Percentiles rank a stretch among this genome's conserved stretches.
These are phyloP conservation scores for Stenodera caucasica DNA, from an alignment of 2,888 invertebrate genomes.

Conservation along the genomic window DNA sequence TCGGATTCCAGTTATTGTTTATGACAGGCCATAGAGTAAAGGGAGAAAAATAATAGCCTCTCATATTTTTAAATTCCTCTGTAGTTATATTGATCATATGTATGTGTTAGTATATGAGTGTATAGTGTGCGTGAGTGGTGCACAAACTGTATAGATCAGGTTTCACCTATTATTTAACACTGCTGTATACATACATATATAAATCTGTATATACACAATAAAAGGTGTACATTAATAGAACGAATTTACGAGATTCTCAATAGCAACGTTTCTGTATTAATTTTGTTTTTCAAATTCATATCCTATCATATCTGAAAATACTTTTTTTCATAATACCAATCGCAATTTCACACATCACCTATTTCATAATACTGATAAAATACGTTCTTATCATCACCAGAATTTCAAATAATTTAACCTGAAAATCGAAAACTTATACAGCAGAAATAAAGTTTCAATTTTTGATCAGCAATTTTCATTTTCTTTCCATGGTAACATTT, in stretches of 20 bases:
- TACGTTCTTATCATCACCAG: not conserved
- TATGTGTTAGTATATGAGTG: not conserved
- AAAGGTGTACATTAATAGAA: not conserved
- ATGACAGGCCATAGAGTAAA: constrained; percentile 40
- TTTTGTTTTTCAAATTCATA: not conserved
- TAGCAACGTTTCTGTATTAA: constrained; percentile 1
- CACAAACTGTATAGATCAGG: constrained; percentile 26
- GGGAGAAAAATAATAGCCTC: constrained; percentile 42
- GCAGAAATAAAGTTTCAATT: too few species aligned
- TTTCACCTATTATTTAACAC: constrained; percentile 32
- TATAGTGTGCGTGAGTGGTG: constrained; percentile 30
- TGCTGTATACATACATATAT: constrained; percentile 4
- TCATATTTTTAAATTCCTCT: constrained; percentile 42
- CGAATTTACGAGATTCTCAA: not conserved
- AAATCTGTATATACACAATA: not conserved
- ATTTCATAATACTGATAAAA: not conserved
- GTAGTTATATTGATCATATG: constrained; percentile 35
- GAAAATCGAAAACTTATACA: too few species aligned
- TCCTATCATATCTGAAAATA: not conserved
- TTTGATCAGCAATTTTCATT: too few species aligned
- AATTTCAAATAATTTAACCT: not conserved
- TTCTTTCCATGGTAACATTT: too few species aligned
- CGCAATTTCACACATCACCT: not conserved
- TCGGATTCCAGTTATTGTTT: constrained; percentile 40
- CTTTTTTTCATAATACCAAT: not conserved